Evolutionary conservation across 2,797 vertebrate species (phyloP), one percentile per base, ranked within the genome.

Genomic region (Lacerta bilineata): DNA sequence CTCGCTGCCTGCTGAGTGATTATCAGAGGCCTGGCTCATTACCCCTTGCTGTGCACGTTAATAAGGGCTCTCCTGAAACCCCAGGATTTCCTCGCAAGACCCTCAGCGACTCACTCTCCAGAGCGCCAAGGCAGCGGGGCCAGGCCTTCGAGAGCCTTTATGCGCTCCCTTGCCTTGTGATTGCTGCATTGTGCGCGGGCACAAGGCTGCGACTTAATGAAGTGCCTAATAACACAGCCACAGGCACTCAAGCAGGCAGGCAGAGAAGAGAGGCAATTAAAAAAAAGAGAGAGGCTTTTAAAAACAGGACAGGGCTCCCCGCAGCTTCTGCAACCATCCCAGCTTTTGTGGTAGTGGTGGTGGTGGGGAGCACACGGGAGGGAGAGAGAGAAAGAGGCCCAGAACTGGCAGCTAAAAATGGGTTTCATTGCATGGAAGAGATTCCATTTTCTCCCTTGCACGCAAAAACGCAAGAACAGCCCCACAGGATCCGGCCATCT

Each of bases 361-460:
- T 64, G 18, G 0, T 3, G 2, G 17, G 61, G 29, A 2, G 46
- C 20, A 72, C 4, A 15, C 2, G 33, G 46, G 23, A 20, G 43
- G 11, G 13, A n/a, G 17, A 27, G 36, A 55, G 0, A 92, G 88
- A 36, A 69, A 80, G 85, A 15, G 50, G 50, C 86, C 39, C 89
- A 91, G 74, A 59, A 90, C 91, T 27, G 7, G 13, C 78, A 87
- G 87, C 91, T 93, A 86, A 91, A 95, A 88, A 88, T 84, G 85
- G 50, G 69, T 66, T 86, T 93, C 72, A 80, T 72, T 87, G 90
- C 90, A 87, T 29, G 82, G 66, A 85, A 89, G 36, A 86, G 88
- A 18, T 76, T 23, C 0, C 0, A 79, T 71, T 90, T 87, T 88
- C 86, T 92, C 90, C 84, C 87, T 84, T 55, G 50, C 50, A 55